Evolutionary conservation across 2,888 invertebrate genomes (phyloP).

Genomic region (Nudaria mundana): DNA sequence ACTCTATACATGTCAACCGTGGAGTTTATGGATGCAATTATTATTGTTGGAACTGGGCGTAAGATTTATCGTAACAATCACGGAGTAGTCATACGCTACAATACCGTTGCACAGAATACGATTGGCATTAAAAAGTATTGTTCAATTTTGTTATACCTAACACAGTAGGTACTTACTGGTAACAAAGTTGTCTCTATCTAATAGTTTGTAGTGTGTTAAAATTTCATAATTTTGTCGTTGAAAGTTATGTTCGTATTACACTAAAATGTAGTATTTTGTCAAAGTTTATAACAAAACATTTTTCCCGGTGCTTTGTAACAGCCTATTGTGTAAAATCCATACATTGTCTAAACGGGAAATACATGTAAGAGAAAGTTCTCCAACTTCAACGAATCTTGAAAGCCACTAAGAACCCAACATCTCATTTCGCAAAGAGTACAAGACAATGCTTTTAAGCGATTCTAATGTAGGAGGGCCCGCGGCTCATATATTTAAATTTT

Average conservation of each 20-base stretch:
- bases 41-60: slow-evolving; percentile 54
- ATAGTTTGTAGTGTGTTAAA: no score
- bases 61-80: slow-evolving; percentile 50
- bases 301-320: slow-evolving; percentile 1
- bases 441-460: slow-evolving; percentile 78
- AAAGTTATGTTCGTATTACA: no score
- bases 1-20: slow-evolving; percentile 63
- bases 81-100: slow-evolving; percentile 16
- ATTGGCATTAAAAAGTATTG: slow-evolving; percentile 23
- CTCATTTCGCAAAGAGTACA: slow-evolving; percentile 59
- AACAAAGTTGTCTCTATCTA: no score
- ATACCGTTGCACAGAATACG: slow-evolving; percentile 30
- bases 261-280: no score
- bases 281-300: neutral
- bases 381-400: slow-evolving; percentile 46
- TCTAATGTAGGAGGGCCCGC: slow-evolving; percentile 59
- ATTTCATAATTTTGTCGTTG: no score
- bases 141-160: neutral
- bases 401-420: slow-evolving; percentile 46
- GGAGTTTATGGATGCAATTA: slow-evolving; percentile 67
- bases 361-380: slow-evolving; percentile 41
- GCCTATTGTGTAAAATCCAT: slow-evolving; percentile 22
- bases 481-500: slow-evolving; percentile 54
- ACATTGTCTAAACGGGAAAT: slow-evolving; percentile 28
- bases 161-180: no score